Conservation (phyloP, 1,140 invertebrate species). For the roundworm (Caenorhabditis elegans) region DNA sequence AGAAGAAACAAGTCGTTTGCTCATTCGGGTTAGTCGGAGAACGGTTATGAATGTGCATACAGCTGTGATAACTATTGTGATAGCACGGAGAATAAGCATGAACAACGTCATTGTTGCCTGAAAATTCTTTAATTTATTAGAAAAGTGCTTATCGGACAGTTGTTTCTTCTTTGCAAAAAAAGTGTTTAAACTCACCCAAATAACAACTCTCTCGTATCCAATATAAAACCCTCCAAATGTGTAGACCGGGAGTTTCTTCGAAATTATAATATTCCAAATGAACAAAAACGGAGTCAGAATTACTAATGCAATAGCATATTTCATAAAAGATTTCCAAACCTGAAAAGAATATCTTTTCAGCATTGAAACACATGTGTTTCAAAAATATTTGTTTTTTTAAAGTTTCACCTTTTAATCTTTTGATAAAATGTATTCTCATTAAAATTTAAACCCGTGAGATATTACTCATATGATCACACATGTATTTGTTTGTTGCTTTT, state of each 20-base stretch:
- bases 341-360: too few species aligned
- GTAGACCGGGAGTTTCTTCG: not conserved
- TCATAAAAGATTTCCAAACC: not conserved
- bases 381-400: not conserved
- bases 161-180: too few species aligned
- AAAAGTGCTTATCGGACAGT: too few species aligned
- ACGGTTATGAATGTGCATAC: slow-evolving; percentile 11
- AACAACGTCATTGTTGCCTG: not conserved
- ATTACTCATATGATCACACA: too few species aligned
- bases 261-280: slow-evolving; percentile 3
- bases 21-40: not conserved
- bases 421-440: too few species aligned
- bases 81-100: not conserved
- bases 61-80: not conserved
- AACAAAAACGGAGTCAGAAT: not conserved
- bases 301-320: not conserved
- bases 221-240: slow-evolving; percentile 19
- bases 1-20: not conserved
- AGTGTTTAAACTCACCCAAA: not conserved
- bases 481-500: too few species aligned
- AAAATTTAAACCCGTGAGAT: too few species aligned
- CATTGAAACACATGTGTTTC: not conserved
- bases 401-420: too few species aligned
- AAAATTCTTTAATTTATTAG: not conserved
- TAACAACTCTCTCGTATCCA: not conserved